Conservation (phyloP, 2,797 vertebrate species). For the Ispidina lecontei region DNA sequence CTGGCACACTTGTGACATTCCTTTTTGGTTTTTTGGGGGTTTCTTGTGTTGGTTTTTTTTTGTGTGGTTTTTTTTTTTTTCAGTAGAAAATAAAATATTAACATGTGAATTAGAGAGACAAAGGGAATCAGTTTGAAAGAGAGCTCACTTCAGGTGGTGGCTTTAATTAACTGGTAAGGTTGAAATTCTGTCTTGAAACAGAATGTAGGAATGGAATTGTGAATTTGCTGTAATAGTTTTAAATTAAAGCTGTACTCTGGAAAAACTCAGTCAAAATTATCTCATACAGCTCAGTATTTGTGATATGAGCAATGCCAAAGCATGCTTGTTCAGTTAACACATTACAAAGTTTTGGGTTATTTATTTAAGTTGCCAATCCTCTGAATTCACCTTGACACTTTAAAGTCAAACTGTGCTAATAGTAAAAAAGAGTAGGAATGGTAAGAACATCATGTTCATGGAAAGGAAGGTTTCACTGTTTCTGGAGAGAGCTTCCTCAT, state of each 20-base stretch:
- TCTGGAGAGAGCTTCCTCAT: not conserved
- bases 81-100: constrained; percentile 71
- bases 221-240: constrained; percentile 28
- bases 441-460: not conserved
- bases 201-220: not conserved
- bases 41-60: constrained; percentile 6
- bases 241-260: not conserved
- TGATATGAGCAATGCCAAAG: not conserved
- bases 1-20: constrained; percentile 21
- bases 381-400: not conserved
- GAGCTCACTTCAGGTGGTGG: constrained; percentile 38
- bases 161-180: constrained; percentile 71
- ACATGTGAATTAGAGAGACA: constrained; percentile 52
- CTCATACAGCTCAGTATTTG: not conserved
- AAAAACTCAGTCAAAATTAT: not conserved
- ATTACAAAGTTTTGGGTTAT: not conserved
- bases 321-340: not conserved
- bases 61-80: not conserved
- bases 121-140: constrained; percentile 68
- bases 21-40: constrained; percentile 18
- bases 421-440: not conserved
- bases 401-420: not conserved
- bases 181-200: constrained; percentile 50
- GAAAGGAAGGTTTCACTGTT: not conserved
- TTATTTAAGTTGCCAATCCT: not conserved